phyloP scores from a whole-genome alignment of 2,113 vertebrate species.

The Phaethon lepturus region DNA sequence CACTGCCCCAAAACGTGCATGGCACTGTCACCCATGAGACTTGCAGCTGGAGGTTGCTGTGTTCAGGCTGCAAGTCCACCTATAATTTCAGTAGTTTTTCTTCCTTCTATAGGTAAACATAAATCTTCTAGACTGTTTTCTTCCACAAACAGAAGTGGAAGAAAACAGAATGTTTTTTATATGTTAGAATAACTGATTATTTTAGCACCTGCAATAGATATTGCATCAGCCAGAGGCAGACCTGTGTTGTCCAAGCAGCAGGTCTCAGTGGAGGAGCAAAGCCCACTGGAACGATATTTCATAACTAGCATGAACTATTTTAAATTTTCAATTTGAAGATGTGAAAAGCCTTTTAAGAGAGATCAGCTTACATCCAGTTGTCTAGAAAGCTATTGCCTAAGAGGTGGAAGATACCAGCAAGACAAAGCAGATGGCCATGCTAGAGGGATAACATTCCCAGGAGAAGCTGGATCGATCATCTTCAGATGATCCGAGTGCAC shows the following conservation, averaged over 20 bases:
- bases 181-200: background rate
- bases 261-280: background rate
- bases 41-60: background rate
- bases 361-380: background rate
- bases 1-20: background rate
- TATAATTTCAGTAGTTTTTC: background rate
- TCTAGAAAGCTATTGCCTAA: background rate
- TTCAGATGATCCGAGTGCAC: background rate
- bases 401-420: background rate
- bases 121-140: background rate
- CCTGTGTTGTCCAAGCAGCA: background rate
- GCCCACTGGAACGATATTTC: background rate
- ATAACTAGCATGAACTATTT: background rate
- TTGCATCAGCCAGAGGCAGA: background rate
- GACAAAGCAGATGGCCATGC: background rate
- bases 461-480: background rate
- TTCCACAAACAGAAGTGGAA: background rate
- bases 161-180: no score
- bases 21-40: background rate
- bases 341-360: background rate
- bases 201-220: background rate
- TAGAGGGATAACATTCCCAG: background rate
- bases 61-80: background rate
- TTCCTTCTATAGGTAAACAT: background rate
- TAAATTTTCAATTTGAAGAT: background rate